Evolutionary conservation across 2,888 invertebrate species (phyloP), one percentile per base, ranked within the genome.

Genomic region (Sarcophaga carnaria): DNA sequence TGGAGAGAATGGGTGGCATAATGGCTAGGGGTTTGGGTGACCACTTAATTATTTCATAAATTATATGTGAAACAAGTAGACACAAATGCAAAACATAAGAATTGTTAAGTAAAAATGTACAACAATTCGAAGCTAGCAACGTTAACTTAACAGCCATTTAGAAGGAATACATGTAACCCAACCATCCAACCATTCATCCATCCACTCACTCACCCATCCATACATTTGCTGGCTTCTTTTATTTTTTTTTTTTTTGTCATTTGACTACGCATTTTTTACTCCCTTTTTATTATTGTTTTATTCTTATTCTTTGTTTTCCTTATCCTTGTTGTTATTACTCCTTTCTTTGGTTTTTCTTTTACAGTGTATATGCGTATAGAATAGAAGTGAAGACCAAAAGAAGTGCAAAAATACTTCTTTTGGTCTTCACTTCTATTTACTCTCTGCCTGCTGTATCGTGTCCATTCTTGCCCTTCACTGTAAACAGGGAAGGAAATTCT

Each of bases 41-140:
- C 86, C 80, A 86, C 86, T 86, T 80, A 72, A 83, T 80, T 80
- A 86, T 83, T 62, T 80, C 75, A 86, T 75, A 83, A 83, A 86
- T 85, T 82, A 75, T 78, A 85, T 74, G 2, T 62, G 67, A 70
- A 83, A 69, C 78, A 78, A 76, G 67, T 37, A 22, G 64, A 45
- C 71, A 27, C 4, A 27, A 27, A 27, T 27, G 27, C 27, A 27
- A 27, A 62, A 20, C 14, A n/a, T n/a, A n/a, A n/a, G n/a, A n/a
- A n/a, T n/a, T n/a, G n/a, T n/a, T n/a, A n/a, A 3, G 4, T 27
- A 27, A 27, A 20, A 20, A 0, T 1, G 20, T 20, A 20, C 20
- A 20, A 20, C 20, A 20, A 20, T 20, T 1, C 1, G 20, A 20
- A 20, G 1, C 20, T 1, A 20, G 20, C 20, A 20, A 20, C n/a